Percentiles rank a stretch among this genome's conserved stretches.
phyloP scores from a whole-genome alignment of 2,888 invertebrate genomes.

The Trimorus sp. region DNA sequence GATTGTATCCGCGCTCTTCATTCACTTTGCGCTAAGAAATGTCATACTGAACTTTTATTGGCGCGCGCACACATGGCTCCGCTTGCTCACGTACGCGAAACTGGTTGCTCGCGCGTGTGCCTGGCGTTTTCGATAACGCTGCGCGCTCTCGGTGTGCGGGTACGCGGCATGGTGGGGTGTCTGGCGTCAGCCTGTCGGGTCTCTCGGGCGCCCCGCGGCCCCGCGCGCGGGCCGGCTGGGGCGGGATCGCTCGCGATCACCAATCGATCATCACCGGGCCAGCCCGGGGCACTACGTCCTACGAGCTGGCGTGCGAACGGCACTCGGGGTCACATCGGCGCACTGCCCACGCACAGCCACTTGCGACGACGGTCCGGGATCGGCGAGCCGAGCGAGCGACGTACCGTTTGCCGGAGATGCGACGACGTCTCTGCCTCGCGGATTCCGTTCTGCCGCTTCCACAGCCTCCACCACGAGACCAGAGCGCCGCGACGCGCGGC shows the following conservation, averaged over 20 bases:
- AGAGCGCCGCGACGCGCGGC: slow-evolving; percentile 80
- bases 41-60: slow-evolving; percentile 57
- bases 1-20: slow-evolving; percentile 54
- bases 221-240: slow-evolving; percentile 34
- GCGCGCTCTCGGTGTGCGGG: no score
- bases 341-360: slow-evolving; percentile 15
- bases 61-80: slow-evolving; percentile 8
- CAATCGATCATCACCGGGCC: slow-evolving; percentile 16
- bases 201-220: slow-evolving; percentile 72
- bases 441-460: slow-evolving; percentile 78
- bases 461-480: slow-evolving; percentile 79
- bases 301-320: slow-evolving; percentile 17
- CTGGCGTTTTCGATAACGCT: not conserved
- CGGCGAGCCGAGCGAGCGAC: no score
- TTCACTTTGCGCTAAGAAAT: slow-evolving; percentile 54
- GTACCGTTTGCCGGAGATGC: slow-evolving; percentile 80
- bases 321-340: slow-evolving; percentile 23
- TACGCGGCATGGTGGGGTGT: slow-evolving; percentile 73
- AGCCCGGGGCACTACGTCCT: slow-evolving; percentile 28
- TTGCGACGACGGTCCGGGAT: slow-evolving; percentile 2
- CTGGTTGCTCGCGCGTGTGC: not conserved
- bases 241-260: slow-evolving; percentile 21
- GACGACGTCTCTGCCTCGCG: slow-evolving; percentile 79
- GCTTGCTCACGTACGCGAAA: slow-evolving; percentile 14
- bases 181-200: slow-evolving; percentile 79